phyloP scores from a whole-genome alignment of 2,113 vertebrate genomes.

The Brachyhypopomus occidentalis region DNA sequence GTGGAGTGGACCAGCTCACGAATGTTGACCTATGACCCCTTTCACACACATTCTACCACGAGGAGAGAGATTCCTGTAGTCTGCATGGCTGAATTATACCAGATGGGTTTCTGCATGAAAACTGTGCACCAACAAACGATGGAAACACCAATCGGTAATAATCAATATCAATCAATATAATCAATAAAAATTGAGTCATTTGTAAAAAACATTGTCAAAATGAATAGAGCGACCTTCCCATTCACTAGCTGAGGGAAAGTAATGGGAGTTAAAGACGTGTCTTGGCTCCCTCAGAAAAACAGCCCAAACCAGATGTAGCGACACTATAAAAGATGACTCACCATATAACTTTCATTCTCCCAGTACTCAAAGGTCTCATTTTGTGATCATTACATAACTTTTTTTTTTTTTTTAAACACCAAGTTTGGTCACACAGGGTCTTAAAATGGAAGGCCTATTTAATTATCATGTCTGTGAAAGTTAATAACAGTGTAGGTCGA shows the following conservation, averaged over 20 bases:
- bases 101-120: constrained; percentile 12
- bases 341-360: neutral
- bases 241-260: too few relatives aligned
- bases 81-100: neutral
- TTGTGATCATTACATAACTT: neutral
- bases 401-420: too few relatives aligned
- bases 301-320: too few relatives aligned
- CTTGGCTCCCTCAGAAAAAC: too few relatives aligned
- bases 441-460: too few relatives aligned
- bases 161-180: too few relatives aligned
- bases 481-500: too few relatives aligned
- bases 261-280: too few relatives aligned
- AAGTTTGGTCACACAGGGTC: too few relatives aligned
- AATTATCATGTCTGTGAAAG: too few relatives aligned
- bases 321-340: neutral
- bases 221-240: too few relatives aligned
- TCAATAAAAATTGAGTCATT: neutral
- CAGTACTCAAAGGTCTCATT: neutral
- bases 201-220: neutral
- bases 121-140: constrained; percentile 19
- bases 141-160: neutral
- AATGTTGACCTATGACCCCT: neutral
- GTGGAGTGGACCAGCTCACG: neutral
- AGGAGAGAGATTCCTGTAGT: neutral
- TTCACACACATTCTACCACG: neutral